Percentiles rank a stretch among this genome's conserved stretches.
These are phyloP conservation scores for Aradus depressus DNA, from an alignment of 2,888 invertebrate species.

Conservation along the genomic window DNA sequence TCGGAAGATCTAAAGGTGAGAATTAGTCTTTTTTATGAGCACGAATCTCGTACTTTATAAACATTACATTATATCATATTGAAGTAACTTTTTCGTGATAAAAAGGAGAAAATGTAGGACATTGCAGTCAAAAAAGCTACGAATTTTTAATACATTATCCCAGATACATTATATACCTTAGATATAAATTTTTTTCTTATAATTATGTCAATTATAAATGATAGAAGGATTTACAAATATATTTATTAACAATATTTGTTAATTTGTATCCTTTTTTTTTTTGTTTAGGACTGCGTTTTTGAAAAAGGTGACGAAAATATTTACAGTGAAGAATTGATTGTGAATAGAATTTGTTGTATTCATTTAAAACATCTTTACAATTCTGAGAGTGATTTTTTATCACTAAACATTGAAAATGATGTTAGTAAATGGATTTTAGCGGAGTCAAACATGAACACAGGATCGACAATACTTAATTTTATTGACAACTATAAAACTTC, in stretches of 20 bases:
- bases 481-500: background rate
- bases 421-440: slow-evolving; percentile 8
- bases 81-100: too few species aligned
- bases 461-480: background rate
- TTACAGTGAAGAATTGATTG: slow-evolving; percentile 44
- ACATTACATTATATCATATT: too few species aligned
- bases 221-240: background rate
- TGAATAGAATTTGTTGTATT: slow-evolving; percentile 33
- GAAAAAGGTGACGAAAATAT: slow-evolving; percentile 52
- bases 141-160: too few species aligned
- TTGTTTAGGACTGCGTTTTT: slow-evolving; percentile 47
- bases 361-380: slow-evolving; percentile 1
- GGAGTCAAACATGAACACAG: slow-evolving; percentile 4
- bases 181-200: too few species aligned
- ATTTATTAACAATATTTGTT: background rate
- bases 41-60: too few species aligned
- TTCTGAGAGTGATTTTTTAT: background rate
- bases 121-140: too few species aligned
- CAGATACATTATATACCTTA: too few species aligned
- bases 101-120: too few species aligned
- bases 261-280: slow-evolving; percentile 23
- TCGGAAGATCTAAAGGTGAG: background rate
- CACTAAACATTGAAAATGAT: background rate
- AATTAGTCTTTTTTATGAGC: background rate
- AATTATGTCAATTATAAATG: background rate